Percentiles rank a stretch among this genome's conserved stretches.
phyloP scores from a whole-genome alignment of 1,140 invertebrate genomes.

The Atta texana region DNA sequence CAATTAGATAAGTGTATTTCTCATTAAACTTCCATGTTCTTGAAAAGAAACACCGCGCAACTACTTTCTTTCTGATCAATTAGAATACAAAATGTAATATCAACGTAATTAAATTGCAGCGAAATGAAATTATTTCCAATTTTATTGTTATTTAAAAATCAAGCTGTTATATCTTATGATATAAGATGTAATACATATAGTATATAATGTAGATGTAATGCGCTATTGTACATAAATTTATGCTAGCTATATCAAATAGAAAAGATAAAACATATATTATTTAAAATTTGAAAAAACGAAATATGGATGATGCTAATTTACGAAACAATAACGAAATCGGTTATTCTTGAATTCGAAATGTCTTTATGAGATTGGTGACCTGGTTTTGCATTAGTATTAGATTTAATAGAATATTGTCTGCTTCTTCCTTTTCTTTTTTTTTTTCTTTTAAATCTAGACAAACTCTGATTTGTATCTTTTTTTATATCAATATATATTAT shows the following conservation, averaged over 20 bases:
- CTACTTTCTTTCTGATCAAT: neutral
- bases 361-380: constrained; percentile 41
- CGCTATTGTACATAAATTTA: constrained; percentile 5
- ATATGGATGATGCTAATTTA: constrained; percentile 14
- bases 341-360: constrained; percentile 4
- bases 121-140: constrained; percentile 7
- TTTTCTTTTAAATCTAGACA: neutral
- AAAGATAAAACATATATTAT: constrained; percentile 15
- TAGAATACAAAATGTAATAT: neutral
- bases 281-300: neutral
- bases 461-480: constrained; percentile 28
- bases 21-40: too few relatives aligned
- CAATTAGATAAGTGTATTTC: too few relatives aligned
- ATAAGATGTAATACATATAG: too few relatives aligned
- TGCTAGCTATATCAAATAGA: constrained; percentile 15
- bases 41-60: too few relatives aligned
- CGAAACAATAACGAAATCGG: constrained; percentile 8
- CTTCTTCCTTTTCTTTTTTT: neutral
- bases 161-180: neutral
- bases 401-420: constrained; percentile 49
- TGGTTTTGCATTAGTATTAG: constrained; percentile 21
- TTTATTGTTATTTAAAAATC: neutral
- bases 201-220: too few relatives aligned
- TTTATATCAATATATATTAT: neutral
- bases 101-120: neutral